phyloP scores from a whole-genome alignment of 2,113 vertebrate genomes.

The Willisornis vidua region DNA sequence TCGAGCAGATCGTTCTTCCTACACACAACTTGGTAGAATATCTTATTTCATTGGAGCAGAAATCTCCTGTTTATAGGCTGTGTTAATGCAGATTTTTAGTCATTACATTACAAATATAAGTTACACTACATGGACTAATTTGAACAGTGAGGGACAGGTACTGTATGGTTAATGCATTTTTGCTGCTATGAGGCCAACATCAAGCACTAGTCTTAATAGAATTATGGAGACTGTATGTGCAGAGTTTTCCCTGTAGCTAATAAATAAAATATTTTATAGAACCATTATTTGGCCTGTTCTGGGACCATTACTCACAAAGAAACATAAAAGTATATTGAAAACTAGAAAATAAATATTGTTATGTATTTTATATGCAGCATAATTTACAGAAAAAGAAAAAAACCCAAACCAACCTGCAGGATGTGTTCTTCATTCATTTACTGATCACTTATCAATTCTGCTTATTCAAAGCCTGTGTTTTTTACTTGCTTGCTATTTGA shows the following conservation, averaged over 20 bases:
- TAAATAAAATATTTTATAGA: neutral
- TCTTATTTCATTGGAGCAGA: neutral
- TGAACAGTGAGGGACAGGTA: neutral
- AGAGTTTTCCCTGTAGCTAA: neutral
- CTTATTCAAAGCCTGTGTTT: neutral
- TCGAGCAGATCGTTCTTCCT: neutral
- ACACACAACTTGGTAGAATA: neutral
- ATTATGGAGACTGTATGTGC: neutral
- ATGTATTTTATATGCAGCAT: neutral
- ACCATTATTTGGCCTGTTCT: neutral
- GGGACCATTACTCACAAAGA: neutral
- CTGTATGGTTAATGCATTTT: neutral
- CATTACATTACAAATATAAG: neutral
- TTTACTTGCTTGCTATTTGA: neutral
- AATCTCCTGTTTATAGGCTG: neutral
- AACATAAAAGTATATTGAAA: neutral
- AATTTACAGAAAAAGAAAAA: neutral
- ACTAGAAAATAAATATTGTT: neutral
- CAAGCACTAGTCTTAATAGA: neutral
- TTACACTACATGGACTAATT: neutral
- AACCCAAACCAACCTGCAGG: neutral
- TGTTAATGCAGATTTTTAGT: neutral
- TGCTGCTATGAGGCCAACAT: neutral
- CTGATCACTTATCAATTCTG: neutral
- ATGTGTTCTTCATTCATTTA: neutral